A percentile compares a stretch with the other conserved stretches of the same genome.
phyloP scores from a whole-genome alignment of 2,888 invertebrate species.

The Chloromyia formosa region DNA sequence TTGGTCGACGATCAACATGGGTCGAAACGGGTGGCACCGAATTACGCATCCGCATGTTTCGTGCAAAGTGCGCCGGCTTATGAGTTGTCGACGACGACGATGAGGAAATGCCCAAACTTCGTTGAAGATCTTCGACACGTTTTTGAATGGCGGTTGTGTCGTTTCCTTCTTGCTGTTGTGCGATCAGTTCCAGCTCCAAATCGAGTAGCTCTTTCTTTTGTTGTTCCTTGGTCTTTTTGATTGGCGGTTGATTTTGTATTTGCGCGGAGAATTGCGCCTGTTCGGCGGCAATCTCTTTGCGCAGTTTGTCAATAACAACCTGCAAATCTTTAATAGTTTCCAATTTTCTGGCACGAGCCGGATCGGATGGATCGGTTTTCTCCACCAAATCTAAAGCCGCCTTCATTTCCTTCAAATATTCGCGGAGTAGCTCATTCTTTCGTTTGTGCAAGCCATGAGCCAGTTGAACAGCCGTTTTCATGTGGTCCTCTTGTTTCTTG shows the following conservation, averaged over 20 bases:
- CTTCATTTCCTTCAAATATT: conserved; percentile 88
- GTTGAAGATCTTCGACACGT: conserved; percentile 75
- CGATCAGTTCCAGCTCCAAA: conserved; percentile 89
- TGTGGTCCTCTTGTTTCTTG: conserved; percentile 78
- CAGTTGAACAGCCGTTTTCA: conserved; percentile 78
- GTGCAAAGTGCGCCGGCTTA: conserved; percentile 51
- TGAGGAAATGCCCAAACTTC: conserved; percentile 58
- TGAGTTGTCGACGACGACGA: conserved; percentile 37
- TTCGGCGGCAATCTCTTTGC: conserved; percentile 62
- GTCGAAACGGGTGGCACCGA: conserved; percentile 62
- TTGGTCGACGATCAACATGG: conserved; percentile 85
- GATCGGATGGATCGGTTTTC: conserved; percentile 74
- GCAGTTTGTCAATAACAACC: conserved; percentile 76
- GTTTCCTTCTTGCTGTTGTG: conserved; percentile 85
- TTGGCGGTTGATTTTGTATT: conserved; percentile 62
- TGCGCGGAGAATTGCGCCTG: conserved; percentile 63
- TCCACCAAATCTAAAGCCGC: conserved; percentile 83
- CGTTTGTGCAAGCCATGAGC: conserved; percentile 84
- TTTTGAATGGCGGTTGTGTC: conserved; percentile 85
- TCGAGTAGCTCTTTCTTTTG: conserved; percentile 90
- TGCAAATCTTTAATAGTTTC: conserved; percentile 84
- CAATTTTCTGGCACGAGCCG: conserved; percentile 79
- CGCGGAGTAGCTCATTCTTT: conserved; percentile 86
- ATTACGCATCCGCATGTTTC: conserved; percentile 56
- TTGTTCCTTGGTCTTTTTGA: conserved; percentile 77